Evolutionary conservation across 2,113 vertebrate genomes (phyloP).

Genomic region (Phoenicopterus ruber): DNA sequence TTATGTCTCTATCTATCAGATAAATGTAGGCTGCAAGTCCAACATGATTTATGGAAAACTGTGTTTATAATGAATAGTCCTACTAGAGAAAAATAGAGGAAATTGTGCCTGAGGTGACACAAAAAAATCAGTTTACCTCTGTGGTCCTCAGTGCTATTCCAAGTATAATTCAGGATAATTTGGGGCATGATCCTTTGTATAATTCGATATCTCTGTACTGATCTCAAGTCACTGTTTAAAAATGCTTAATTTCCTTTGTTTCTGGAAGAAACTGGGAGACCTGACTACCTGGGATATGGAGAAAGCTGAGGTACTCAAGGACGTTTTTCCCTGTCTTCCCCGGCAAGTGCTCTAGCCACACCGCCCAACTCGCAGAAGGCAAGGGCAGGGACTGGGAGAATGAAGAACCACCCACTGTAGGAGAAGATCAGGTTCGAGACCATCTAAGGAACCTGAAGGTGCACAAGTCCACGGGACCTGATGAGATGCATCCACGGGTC

Average conservation of each 20-base stretch:
- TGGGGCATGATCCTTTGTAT: background rate
- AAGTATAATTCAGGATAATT: background rate
- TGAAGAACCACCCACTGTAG: too few relatives aligned
- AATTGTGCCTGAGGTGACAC: background rate
- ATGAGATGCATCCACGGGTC: too few relatives aligned
- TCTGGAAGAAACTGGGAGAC: too few relatives aligned
- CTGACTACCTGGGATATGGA: too few relatives aligned
- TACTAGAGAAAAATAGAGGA: background rate
- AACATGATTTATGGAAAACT: background rate
- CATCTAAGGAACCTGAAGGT: too few relatives aligned
- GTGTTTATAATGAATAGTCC: background rate
- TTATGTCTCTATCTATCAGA: background rate
- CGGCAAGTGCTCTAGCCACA: too few relatives aligned
- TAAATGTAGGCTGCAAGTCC: background rate
- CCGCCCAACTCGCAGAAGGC: too few relatives aligned
- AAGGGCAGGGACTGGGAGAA: too few relatives aligned
- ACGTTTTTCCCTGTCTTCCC: too few relatives aligned
- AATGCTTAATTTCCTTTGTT: background rate
- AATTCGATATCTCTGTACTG: background rate
- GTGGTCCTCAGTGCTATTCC: background rate
- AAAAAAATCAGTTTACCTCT: background rate
- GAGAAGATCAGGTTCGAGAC: too few relatives aligned
- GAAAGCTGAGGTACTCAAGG: too few relatives aligned
- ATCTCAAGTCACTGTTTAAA: background rate
- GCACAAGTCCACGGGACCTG: too few relatives aligned